Evolutionary conservation across 2,113 vertebrate species (phyloP).

Genomic region (Orientallactaga bullata): DNA sequence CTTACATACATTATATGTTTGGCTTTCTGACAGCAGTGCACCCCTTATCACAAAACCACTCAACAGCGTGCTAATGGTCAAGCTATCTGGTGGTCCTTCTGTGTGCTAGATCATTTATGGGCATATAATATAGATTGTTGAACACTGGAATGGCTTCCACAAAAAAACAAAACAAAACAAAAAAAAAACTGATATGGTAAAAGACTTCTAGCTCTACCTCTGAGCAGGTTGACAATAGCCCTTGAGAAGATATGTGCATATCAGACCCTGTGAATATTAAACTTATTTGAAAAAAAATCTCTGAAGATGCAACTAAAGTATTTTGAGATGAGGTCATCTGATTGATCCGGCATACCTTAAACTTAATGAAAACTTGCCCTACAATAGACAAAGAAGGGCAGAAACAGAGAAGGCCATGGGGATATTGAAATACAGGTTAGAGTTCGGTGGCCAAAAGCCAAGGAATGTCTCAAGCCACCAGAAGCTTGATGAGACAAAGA

Average conservation of each 20-base stretch:
- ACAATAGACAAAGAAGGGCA: too few relatives aligned
- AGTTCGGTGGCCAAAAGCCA: too few relatives aligned
- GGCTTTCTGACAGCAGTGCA: not conserved
- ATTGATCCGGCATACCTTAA: not conserved
- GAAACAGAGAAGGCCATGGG: too few relatives aligned
- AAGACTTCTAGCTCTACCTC: not conserved
- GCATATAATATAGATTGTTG: not conserved
- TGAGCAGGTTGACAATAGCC: not conserved
- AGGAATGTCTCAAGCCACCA: too few relatives aligned
- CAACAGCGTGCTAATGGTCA: not conserved
- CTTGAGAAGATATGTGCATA: not conserved
- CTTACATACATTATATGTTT: not conserved
- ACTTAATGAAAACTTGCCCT: too few relatives aligned
- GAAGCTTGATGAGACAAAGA: too few relatives aligned
- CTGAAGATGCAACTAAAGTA: not conserved
- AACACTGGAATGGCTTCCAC: not conserved
- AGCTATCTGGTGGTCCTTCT: not conserved
- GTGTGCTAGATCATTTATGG: not conserved
- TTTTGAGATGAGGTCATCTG: not conserved
- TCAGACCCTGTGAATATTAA: not conserved
- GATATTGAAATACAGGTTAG: too few relatives aligned
- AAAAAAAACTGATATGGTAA: too few relatives aligned
- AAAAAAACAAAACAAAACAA: not conserved
- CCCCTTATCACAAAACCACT: not conserved
- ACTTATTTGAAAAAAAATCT: not conserved